Base-by-base conservation (phyloP, 2,888 invertebrate genomes). In the Stenotaenia linearis region DNA sequence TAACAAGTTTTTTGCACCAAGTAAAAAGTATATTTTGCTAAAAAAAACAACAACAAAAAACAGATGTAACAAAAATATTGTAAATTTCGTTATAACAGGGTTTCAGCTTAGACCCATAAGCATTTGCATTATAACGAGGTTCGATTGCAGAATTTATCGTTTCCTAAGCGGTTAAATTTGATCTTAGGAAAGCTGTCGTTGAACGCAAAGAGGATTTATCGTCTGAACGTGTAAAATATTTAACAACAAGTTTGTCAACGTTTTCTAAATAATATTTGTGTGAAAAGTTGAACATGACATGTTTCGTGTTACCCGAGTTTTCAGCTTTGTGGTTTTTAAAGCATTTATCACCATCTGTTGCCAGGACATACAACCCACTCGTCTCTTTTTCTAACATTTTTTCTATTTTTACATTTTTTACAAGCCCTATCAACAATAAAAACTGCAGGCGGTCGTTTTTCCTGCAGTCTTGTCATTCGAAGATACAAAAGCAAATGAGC, bases 301-400 rank as follows among this genome's bases (percentile, higher is more conserved):
- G 69, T 69, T 69, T 69, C 69, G 69, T 69, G 28, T 69, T 69
- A 28, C 69, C 25, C 69, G 69, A 69, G 25, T 69, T 69, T 69
- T 15, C 69, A 69, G 69, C 69, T 28, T 69, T 69, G 69, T 69
- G 69, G 69, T 69, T 69, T 69, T 25, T 69, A 69, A 69, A 69
- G 69, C 69, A 69, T 69, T 69, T 69, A 69, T 69, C 69, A 69
- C 69, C 69, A 69, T 69, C 69, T 69, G 69, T 69, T 69, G 25
- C 69, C 69, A 69, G 28, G 69, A 69, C 25, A 69, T 12, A 25
- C 69, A 69, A 69, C 23, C 23, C 15, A 5, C 18, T 50, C 69
- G 28, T 69, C 69, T 25, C 23, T 10, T 10, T 25, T 25, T 25
- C 61, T 23, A 10, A 0, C 25, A 12, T 10, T 28, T 69, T 28